Base-by-base conservation (phyloP, 2,888 invertebrate genomes). In the Sericinus montela region DNA sequence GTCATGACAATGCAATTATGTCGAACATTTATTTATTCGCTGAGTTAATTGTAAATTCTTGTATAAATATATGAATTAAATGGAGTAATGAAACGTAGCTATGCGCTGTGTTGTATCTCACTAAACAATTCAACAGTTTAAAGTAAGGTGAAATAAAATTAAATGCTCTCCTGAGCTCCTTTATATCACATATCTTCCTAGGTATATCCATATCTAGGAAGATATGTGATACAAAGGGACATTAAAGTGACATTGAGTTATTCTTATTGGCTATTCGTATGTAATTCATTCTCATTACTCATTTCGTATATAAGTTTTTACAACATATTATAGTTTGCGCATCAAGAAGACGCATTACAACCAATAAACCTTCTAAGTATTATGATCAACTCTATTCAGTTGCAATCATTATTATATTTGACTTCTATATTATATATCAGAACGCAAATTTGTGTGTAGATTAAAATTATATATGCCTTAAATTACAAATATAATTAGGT, bases 81-180 rank as follows among this genome's bases (percentile, higher is more conserved):
- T 41, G 54, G 60, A 62, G 54, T 58, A 57, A 59, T 54, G 45
- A 47, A 37, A 49, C 45, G 46, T 39, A 51, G 39, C 15, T 13
- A 41, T 56, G 48, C 51, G 19, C n/a, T 34, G 19, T 28, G 25
- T 48, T 51, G 59, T 53, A 56, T 58, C 57, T 53, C 47, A 49
- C 45, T 35, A 54, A 30, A 57, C 59, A 59, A 59, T 58, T 52
- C 42, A 34, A 37, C 36, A 36, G 43, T 38, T 39, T 48, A 32
- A 42, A 52, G 47, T 39, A 43, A 41, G 41, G 28, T 40, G 40
- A 48, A 55, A 32, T n/a, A 57, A 58, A 57, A 56, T 34, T 47
- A 51, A 57, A n/a, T n/a, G n/a, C n/a, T n/a, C n/a, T n/a, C n/a
- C n/a, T n/a, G n/a, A n/a, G n/a, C n/a, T n/a, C n/a, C n/a, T n/a